Conservation (phyloP, 2,113 vertebrate species). For the Megaceryle maxima region DNA sequence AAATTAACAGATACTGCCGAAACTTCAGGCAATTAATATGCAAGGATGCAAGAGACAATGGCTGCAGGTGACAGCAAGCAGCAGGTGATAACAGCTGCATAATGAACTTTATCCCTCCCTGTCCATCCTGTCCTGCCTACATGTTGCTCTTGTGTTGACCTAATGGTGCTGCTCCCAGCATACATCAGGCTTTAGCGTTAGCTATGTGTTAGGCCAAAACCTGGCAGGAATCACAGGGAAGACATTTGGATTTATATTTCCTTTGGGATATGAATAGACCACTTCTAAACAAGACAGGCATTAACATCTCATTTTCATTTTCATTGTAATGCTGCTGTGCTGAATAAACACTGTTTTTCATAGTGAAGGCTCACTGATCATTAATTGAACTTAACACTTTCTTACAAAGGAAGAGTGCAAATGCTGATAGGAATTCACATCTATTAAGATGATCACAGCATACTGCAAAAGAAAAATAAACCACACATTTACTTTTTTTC, state of each 20-base stretch:
- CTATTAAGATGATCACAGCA: background rate
- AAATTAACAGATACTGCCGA: background rate
- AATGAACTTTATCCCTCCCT: background rate
- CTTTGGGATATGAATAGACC: background rate
- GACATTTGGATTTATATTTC: background rate
- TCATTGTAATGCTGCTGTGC: background rate
- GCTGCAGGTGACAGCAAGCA: background rate
- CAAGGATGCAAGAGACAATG: background rate
- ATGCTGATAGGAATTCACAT: background rate
- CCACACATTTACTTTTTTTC: background rate
- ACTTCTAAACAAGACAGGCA: background rate
- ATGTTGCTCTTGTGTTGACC: background rate
- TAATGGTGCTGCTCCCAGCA: background rate
- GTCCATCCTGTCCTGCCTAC: background rate
- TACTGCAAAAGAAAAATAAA: background rate
- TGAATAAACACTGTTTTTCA: background rate
- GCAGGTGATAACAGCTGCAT: background rate
- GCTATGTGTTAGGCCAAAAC: background rate
- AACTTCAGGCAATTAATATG: background rate
- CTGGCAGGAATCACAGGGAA: background rate
- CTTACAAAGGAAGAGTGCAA: background rate
- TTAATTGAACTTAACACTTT: background rate
- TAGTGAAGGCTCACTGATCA: rapidly evolving
- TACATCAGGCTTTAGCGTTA: background rate
- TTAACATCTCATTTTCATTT: background rate